A percentile compares a stretch with the other conserved stretches of the same genome.
These are phyloP conservation scores for Psylliodes chrysocephalus DNA, from an alignment of 2,888 invertebrate genomes.

Conservation along the genomic window DNA sequence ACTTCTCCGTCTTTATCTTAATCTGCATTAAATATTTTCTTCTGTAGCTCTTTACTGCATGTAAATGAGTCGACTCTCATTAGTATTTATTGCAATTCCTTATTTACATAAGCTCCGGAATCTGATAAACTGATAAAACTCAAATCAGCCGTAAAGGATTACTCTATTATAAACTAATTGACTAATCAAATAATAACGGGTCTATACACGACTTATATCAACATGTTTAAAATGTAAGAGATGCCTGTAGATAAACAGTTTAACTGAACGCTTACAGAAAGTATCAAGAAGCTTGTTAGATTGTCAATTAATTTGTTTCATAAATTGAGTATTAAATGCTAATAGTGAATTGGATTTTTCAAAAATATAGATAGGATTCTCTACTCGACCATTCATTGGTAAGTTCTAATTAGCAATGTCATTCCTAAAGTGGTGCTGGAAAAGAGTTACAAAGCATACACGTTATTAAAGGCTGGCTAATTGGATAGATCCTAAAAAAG, in stretches of 20 bases:
- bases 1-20: neutral
- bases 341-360: too few species aligned
- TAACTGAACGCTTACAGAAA: neutral
- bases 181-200: conserved; percentile 15
- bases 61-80: conserved; percentile 8
- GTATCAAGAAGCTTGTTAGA: neutral
- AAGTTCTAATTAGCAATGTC: too few species aligned
- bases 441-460: too few species aligned
- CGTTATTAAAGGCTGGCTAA: too few species aligned
- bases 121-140: conserved; percentile 19
- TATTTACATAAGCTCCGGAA: conserved; percentile 2
- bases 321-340: too few species aligned
- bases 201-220: neutral
- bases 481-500: too few species aligned
- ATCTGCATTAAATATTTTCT: neutral
- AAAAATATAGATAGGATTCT: too few species aligned
- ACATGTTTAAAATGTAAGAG: neutral
- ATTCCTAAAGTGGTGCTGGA: too few species aligned
- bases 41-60: neutral
- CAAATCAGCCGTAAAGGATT: conserved; percentile 14
- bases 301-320: neutral
- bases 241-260: neutral
- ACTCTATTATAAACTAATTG: conserved; percentile 19
- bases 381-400: too few species aligned
- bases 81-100: conserved; percentile 11